These are phyloP conservation scores for Taenioides sp. DNA, from an alignment of 2,797 vertebrate genomes.

Conservation along the genomic window DNA sequence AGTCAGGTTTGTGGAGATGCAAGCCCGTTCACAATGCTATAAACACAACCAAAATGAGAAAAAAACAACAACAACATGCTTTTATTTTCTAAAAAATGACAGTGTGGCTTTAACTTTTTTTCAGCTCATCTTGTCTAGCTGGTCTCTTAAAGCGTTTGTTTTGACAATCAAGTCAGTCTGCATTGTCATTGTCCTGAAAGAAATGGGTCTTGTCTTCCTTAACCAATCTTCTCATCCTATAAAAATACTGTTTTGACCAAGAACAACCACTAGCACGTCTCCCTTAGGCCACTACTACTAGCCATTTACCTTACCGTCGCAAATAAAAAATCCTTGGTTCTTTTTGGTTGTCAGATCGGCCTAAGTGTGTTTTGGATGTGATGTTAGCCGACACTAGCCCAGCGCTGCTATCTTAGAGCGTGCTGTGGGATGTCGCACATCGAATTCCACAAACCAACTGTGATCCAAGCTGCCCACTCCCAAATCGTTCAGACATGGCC, in stretches of 20 bases:
- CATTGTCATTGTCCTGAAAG: background rate
- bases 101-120: too few species aligned
- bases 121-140: background rate
- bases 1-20: too few species aligned
- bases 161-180: background rate
- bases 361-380: conserved; percentile 12
- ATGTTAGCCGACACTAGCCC: conserved; percentile 10
- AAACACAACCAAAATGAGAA: too few species aligned
- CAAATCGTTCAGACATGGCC: conserved; percentile 34
- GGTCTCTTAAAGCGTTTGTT: background rate
- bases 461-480: conserved; percentile 44
- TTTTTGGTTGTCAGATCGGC: conserved; percentile 11
- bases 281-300: background rate
- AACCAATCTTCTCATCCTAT: background rate
- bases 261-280: conserved; percentile 7
- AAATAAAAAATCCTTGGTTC: conserved; percentile 15
- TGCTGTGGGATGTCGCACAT: conserved; percentile 20
- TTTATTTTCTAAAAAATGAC: too few species aligned
- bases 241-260: background rate
- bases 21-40: too few species aligned
- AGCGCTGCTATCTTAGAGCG: background rate
- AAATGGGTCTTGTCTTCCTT: background rate
- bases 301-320: background rate
- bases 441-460: conserved; percentile 36
- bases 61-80: too few species aligned